Evolutionary conservation across 2,797 vertebrate species (phyloP), one percentile per base, ranked within the genome.

Genomic region (Discoglossus pictus): DNA sequence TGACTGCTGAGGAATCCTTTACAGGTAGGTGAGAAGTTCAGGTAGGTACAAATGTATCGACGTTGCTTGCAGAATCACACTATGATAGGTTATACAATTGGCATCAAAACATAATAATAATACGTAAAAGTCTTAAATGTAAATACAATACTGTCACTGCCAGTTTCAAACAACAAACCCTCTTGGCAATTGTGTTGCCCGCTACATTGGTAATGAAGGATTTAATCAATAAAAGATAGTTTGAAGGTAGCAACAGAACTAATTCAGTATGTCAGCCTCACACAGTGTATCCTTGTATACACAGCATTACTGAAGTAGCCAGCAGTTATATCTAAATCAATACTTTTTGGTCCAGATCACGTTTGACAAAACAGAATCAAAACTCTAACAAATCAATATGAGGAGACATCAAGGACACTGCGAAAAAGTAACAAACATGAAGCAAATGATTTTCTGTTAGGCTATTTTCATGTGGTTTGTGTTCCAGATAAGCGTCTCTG

Each of bases 401-500:
- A 68, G 16, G 55, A 68, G 46, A 60, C 55, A 51, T 18, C 54
- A 68, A 68, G 54, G 64, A 52, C 65, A 60, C 24, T 50, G 34
- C 13, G 9, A 46, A 42, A 35, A 60, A 58, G 27, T 17, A 50
- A 4, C 5, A 31, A 15, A 34, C 4, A 31, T n/a, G n/a, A 31
- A 31, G 27, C 27, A 52, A 24, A 38, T 39, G 34, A 38, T 20
- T 24, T 39, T 62, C 13, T 25, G 20, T 31, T 31, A 31, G 8
- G 8, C 27, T 4, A 8, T 31, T 31, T 31, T 8, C 27, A 31
- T 8, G 8, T 8, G 27, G 4, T 31, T 8, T 31, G 1, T 42
- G 35, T 16, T 25, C 20, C 6, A 23, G 16, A 38, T 38, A 5
- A 12, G 15, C 1, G 15, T 50, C 25, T 39, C 13, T 53, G 18